phyloP scores from a whole-genome alignment of 2,113 vertebrate genomes.

The Tachuris rubrigastra region DNA sequence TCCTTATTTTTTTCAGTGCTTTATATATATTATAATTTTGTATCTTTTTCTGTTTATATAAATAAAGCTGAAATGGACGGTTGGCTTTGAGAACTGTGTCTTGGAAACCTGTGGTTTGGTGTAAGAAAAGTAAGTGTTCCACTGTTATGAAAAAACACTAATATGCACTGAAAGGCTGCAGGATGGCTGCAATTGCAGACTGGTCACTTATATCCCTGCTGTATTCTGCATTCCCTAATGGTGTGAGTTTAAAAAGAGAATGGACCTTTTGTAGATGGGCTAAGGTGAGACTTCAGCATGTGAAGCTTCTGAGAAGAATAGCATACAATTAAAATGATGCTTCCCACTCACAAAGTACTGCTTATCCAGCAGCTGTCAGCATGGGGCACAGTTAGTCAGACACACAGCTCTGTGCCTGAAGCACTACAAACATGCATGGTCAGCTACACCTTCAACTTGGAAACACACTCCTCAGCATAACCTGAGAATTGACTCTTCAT shows the following conservation, averaged over 20 bases:
- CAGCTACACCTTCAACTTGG: background rate
- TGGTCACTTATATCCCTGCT: background rate
- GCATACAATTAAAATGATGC: background rate
- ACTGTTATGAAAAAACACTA: background rate
- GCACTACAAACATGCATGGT: background rate
- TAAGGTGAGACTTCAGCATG: background rate
- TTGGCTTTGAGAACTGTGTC: background rate
- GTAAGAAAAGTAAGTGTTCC: background rate
- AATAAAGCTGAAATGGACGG: constrained; percentile 35
- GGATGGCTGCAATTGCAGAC: background rate
- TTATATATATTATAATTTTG: background rate
- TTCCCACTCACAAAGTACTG: background rate
- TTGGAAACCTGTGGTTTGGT: background rate
- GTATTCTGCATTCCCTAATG: background rate
- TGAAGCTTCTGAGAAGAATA: background rate
- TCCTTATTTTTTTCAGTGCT: background rate
- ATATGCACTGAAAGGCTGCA: background rate
- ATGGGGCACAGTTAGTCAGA: background rate
- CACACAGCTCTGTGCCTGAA: background rate
- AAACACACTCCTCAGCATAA: background rate
- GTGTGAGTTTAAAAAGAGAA: background rate
- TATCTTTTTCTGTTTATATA: background rate
- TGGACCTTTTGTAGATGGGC: background rate
- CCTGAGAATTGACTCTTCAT: background rate
- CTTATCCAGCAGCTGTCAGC: background rate